Base-by-base conservation (phyloP, 2,888 invertebrate species). In the Nasonia oneida region DNA sequence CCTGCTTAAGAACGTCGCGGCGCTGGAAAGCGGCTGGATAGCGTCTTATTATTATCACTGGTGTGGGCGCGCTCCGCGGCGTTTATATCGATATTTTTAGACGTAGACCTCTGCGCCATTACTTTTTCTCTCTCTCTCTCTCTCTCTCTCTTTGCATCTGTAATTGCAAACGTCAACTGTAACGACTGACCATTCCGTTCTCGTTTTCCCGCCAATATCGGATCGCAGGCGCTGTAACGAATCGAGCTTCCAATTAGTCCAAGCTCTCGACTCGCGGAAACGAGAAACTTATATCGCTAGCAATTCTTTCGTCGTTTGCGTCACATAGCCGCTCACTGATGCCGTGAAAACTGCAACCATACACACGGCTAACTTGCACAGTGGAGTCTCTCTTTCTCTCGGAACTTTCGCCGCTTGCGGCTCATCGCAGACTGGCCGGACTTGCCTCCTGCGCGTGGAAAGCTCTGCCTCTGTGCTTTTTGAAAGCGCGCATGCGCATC, bases 381-480 rank as follows among this genome's bases (percentile, higher is more conserved):
- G 14, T 1, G 4, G 37, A 37, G 37, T 37, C 37, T 37, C 37
- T 12, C 4, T 3, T 1, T 3, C 29, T 10, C 12, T 23, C 10
- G 67, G 14, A 12, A 14, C 77, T 39, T 57, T 50, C 81, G 73
- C 61, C 61, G 80, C 61, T 76, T 80, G 83, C 83, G 83, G 83
- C 80, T 83, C 80, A 74, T 71, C 64, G 83, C 79, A 23, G 64
- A 86, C 86, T 86, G 83, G 74, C 18, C 42, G 47, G 37, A 64
- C 53, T 84, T 78, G 23, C 76, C 37, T 57, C 80, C 47, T 2
- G 23, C 67, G 53, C n/a, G 42, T 61, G 67, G 74, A 81, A 80
- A 85, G 81, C 81, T 85, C 73, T 71, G 37, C 4, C 61, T 29
- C 77, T 15, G 18, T 37, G 83, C 50, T 50, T 75, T 83, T 83